Evolutionary conservation across 2,888 invertebrate species (phyloP).

Genomic region (Blastobasis adustella): DNA sequence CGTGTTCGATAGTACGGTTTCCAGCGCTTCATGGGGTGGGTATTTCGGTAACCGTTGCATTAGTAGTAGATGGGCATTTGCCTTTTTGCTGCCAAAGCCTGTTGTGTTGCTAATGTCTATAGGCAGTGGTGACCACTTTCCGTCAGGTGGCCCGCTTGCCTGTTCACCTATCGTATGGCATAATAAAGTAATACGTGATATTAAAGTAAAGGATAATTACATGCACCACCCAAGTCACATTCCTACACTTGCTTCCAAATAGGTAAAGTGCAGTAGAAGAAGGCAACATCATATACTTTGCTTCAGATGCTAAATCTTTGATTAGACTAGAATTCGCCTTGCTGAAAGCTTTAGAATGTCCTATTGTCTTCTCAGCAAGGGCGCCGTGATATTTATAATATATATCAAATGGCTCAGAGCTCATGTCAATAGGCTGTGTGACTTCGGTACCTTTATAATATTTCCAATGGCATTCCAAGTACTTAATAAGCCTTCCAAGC

Average conservation of each 20-base stretch:
- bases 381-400: conserved; percentile 54
- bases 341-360: conserved; percentile 32
- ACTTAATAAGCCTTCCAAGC: conserved; percentile 38
- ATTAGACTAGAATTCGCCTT: conserved; percentile 36
- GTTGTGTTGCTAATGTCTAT: too few relatives aligned
- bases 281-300: conserved; percentile 41
- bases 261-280: conserved; percentile 31
- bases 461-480: conserved; percentile 52
- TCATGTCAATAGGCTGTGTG: conserved; percentile 34
- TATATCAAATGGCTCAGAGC: conserved; percentile 47
- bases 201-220: conserved; percentile 22
- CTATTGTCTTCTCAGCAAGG: conserved; percentile 42
- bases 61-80: too few relatives aligned
- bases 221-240: conserved; percentile 44
- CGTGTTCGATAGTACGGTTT: too few relatives aligned
- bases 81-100: too few relatives aligned
- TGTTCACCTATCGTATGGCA: too few relatives aligned
- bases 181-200: background rate
- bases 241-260: conserved; percentile 37
- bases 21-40: too few relatives aligned
- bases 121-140: too few relatives aligned
- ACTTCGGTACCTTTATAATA: conserved; percentile 47
- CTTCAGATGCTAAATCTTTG: conserved; percentile 39
- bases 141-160: too few relatives aligned
- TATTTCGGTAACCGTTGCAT: too few relatives aligned